Evolutionary conservation across 2,797 vertebrate genomes (phyloP), one percentile per base, ranked within the genome.

Genomic region (Myotis myotis): DNA sequence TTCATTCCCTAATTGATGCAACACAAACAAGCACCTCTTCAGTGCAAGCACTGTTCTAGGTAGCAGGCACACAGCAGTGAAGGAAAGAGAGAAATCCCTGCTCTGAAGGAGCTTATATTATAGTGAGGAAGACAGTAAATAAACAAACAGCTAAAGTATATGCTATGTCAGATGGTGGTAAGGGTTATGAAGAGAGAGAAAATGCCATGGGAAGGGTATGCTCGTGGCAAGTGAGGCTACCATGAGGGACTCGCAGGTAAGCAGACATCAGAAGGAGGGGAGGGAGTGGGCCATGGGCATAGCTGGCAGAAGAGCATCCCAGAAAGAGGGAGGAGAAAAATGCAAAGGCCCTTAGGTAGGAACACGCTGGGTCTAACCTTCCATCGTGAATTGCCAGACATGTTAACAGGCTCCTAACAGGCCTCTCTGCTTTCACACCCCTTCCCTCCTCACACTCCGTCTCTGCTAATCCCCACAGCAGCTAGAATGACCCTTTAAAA

Each of bases 271-370:
- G 53, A 76, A 57, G 51, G n/a, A 25, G 38, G 28, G 44, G 36
- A 38, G 8, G 12, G 15, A 49, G 8, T 28, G 49, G 9, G 19
- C 23, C n/a, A 5, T 0, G 23, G 20, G 55, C 41, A 2, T 7
- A 22, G 49, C 25, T 44, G 51, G 13, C 41, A 60, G 81, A 87
- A 82, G 36, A 33, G 49, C 9, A 66, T 2, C 64, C 16, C 22
- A 71, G 47, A 60, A 3, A 41, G 15, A 30, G 8, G 64, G 55
- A 41, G 20, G 0, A 30, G 49, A 25, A 30, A 82, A 25, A 57
- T 53, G 30, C 84, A 76, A 95, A 55, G 80, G 85, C 22, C 87
- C 84, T 55, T 76, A 82, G 70, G 74, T 8, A 84, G 75, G n/a
- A n/a, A 53, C n/a, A 6, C 5, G 88, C 15, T 11, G 22, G 23